These are phyloP conservation scores for Chrysolina haemoptera DNA, from an alignment of 2,888 invertebrate genomes.

Conservation along the genomic window DNA sequence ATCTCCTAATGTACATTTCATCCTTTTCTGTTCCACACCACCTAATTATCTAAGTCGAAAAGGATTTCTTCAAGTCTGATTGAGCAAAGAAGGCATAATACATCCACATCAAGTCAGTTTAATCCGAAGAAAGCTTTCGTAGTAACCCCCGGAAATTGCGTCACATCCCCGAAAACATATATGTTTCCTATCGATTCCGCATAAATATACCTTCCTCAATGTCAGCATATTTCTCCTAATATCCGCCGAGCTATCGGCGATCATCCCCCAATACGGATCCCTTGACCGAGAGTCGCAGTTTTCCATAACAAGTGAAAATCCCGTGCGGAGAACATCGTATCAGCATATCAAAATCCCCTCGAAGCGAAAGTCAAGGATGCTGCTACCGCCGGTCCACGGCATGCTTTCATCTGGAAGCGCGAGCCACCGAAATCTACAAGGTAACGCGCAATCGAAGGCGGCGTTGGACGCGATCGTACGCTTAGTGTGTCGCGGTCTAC, in stretches of 20 bases:
- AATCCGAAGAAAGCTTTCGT: not conserved
- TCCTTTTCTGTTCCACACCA: too few species aligned
- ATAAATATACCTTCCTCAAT: not conserved
- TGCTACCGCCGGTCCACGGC: constrained; percentile 41
- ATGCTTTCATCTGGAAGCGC: constrained; percentile 45
- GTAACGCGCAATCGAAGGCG: constrained; percentile 59
- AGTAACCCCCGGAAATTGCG: not conserved
- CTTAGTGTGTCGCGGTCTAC: constrained; percentile 58
- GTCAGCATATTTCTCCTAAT: not conserved
- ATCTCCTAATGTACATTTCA: too few species aligned
- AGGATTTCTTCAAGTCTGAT: too few species aligned
- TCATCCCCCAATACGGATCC: not conserved
- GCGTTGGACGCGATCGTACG: constrained; percentile 50
- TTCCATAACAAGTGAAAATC: constrained; percentile 19
- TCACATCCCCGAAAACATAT: not conserved
- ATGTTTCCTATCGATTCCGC: not conserved
- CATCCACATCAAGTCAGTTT: not conserved
- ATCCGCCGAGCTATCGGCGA: not conserved
- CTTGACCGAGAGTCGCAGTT: constrained; percentile 1
- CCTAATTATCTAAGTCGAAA: too few species aligned
- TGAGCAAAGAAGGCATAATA: too few species aligned
- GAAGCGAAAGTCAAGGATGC: constrained; percentile 40
- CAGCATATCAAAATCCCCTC: constrained; percentile 29
- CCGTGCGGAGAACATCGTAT: not conserved
- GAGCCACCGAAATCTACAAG: constrained; percentile 56